A percentile compares a stretch with the other conserved stretches of the same genome.
These are phyloP conservation scores for Ptychadena robeensis DNA, from an alignment of 2,797 vertebrate genomes.

Conservation along the genomic window DNA sequence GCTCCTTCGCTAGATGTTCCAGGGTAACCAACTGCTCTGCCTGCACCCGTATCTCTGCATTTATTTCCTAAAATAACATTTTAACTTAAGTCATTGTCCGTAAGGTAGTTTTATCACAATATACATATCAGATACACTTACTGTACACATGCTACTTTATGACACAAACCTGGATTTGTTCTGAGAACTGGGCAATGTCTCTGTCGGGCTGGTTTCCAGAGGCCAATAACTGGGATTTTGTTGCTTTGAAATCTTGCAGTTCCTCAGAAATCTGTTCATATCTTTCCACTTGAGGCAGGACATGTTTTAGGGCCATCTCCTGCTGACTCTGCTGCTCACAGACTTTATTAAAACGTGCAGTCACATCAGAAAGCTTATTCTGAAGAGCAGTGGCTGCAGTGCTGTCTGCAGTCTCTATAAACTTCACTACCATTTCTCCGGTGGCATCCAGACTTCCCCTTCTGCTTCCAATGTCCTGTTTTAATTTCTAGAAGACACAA, in stretches of 20 bases:
- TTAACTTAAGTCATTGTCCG: background rate
- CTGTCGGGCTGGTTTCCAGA: conserved; percentile 86
- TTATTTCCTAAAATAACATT: conserved; percentile 81
- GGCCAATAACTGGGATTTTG: conserved; percentile 78
- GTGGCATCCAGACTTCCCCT: conserved; percentile 92
- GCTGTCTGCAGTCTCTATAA: conserved; percentile 84
- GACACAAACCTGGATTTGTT: conserved; percentile 86
- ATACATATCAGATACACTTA: background rate
- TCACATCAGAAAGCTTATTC: conserved; percentile 80
- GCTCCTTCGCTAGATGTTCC: conserved; percentile 80
- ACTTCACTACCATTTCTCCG: conserved; percentile 84
- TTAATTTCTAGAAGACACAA: conserved; percentile 82
- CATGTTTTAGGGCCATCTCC: conserved; percentile 82
- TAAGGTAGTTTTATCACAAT: background rate
- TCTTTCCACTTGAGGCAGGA: conserved; percentile 87
- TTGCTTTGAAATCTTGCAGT: conserved; percentile 84
- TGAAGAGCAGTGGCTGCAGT: conserved; percentile 81
- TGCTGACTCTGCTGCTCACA: conserved; percentile 81
- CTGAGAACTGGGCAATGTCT: conserved; percentile 86
- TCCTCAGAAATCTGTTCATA: conserved; percentile 86
- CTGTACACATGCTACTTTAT: background rate
- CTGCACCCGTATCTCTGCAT: conserved; percentile 86
- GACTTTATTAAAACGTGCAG: conserved; percentile 78
- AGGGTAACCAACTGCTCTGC: conserved; percentile 82
- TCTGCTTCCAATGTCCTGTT: conserved; percentile 90